Percentiles rank a stretch among this genome's conserved stretches.
phyloP scores from a whole-genome alignment of 1,140 invertebrate genomes.

The Potamilus streckersoni region DNA sequence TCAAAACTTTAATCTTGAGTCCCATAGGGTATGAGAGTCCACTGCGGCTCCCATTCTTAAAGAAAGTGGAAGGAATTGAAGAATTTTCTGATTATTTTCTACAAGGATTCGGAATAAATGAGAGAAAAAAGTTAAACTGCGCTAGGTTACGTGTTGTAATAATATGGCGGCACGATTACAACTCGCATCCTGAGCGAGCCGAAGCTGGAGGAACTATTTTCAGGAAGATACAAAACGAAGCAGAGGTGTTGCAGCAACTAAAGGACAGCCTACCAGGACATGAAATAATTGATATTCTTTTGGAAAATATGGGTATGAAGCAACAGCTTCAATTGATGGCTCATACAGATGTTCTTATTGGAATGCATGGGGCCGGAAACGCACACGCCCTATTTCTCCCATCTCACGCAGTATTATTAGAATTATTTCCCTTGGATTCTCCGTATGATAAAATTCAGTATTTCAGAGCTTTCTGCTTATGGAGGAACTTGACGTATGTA shows the following conservation, averaged over 20 bases:
- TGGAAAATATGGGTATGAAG: slow-evolving; percentile 48
- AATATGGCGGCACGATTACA: slow-evolving; percentile 59
- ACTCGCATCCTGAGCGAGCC: slow-evolving; percentile 58
- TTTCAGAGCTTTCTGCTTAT: slow-evolving; percentile 19
- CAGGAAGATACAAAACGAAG: slow-evolving; percentile 58
- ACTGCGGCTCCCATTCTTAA: slow-evolving; percentile 38
- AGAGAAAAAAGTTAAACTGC: slow-evolving; percentile 39
- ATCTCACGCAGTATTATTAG: slow-evolving; percentile 93
- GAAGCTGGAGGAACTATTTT: slow-evolving; percentile 27
- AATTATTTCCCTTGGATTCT: slow-evolving; percentile 77
- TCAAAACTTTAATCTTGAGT: slow-evolving; percentile 50
- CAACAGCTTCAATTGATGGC: slow-evolving; percentile 51
- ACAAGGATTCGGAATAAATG: slow-evolving; percentile 22
- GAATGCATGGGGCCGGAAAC: slow-evolving; percentile 96
- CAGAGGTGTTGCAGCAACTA: slow-evolving; percentile 40
- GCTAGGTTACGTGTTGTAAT: slow-evolving; percentile 46
- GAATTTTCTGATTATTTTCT: slow-evolving; percentile 61
- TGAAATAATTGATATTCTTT: slow-evolving; percentile 37
- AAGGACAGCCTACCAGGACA: slow-evolving; percentile 15
- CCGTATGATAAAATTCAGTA: slow-evolving; percentile 4
- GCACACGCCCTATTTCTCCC: slow-evolving; percentile 95
- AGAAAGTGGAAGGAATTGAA: slow-evolving; percentile 44
- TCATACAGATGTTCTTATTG: slow-evolving; percentile 92
- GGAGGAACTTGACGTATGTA: slow-evolving; percentile 20
- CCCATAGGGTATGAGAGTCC: slow-evolving; percentile 57